Percentiles rank a stretch among this genome's conserved stretches.
These are phyloP conservation scores for Desmophyllum pertusum DNA, from an alignment of 92 coral and sea anemone species.

Conservation along the genomic window DNA sequence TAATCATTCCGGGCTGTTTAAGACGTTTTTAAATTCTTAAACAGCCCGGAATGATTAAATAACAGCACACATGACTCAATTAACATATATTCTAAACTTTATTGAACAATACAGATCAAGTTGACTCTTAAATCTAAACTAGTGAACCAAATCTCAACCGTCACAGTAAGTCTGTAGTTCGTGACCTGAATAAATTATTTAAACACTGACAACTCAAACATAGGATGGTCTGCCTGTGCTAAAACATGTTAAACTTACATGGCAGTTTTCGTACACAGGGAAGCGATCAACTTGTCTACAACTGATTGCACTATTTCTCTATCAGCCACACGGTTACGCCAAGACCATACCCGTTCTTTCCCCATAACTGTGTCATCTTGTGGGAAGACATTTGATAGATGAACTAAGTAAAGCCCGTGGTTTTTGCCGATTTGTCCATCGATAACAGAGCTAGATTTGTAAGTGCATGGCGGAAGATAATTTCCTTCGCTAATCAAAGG, in stretches of 20 bases:
- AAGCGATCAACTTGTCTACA: constrained; percentile 10
- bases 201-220: no score
- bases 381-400: constrained; percentile 21
- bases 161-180: no score
- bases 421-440: neutral
- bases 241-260: constrained; percentile 11
- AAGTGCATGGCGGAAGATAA: constrained; percentile 16
- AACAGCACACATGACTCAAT: no score
- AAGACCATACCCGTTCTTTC: neutral
- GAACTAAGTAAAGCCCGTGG: neutral
- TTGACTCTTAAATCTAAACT: no score
- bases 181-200: no score
- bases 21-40: no score
- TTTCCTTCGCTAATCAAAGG: neutral
- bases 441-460: neutral
- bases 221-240: no score
- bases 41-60: no score
- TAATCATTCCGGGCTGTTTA: no score
- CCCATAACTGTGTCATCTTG: constrained; percentile 22
- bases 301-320: constrained; percentile 16
- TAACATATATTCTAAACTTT: no score
- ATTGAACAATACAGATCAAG: no score
- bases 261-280: neutral
- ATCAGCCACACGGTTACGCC: constrained; percentile 21
- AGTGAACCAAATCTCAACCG: no score